Evolutionary conservation across 2,113 vertebrate genomes (phyloP).

Genomic region (Picathartes gymnocephalus): DNA sequence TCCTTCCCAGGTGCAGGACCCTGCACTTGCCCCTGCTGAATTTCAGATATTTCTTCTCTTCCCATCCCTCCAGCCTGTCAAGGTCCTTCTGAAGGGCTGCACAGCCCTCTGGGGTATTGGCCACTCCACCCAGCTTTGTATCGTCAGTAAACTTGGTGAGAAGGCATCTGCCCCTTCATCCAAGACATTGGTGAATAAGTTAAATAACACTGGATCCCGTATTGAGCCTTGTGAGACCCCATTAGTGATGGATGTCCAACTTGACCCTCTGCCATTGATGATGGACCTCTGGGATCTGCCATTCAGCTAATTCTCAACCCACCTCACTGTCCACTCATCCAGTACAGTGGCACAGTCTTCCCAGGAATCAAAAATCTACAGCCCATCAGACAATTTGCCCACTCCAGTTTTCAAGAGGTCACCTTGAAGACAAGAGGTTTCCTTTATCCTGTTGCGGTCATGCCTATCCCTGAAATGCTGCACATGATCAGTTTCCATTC

Average conservation of each 20-base stretch:
- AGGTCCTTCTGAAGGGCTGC: not conserved
- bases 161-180: not conserved
- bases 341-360: not conserved
- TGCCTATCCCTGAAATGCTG: not conserved
- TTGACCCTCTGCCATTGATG: not conserved
- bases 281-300: not conserved
- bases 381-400: fast-evolving
- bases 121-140: not conserved
- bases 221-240: not conserved
- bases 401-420: not conserved
- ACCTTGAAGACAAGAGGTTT: too few species aligned
- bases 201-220: not conserved
- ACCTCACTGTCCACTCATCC: not conserved
- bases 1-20: fast-evolving
- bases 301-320: not conserved
- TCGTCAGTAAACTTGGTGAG: not conserved
- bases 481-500: not conserved
- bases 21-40: not conserved
- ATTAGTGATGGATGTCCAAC: not conserved
- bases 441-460: not conserved
- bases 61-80: not conserved
- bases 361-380: not conserved
- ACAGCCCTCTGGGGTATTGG: not conserved
- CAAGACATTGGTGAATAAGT: not conserved
- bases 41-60: not conserved